Base-by-base conservation (phyloP, 1,140 invertebrate genomes). In the Calliopsis andreniformis region DNA sequence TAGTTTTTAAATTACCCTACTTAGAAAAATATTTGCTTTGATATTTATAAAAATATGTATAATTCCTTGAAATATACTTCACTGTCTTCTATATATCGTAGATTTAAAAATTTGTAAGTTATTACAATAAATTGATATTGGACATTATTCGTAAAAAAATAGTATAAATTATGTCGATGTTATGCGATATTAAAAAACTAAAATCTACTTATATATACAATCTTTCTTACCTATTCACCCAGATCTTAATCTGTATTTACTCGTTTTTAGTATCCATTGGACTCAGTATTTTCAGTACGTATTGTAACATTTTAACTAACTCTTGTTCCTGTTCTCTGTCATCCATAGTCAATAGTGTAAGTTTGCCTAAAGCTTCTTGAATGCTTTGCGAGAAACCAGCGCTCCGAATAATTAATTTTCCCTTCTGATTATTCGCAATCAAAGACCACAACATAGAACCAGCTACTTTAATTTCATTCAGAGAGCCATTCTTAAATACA, bases 391-490 rank as follows among this genome's bases (percentile, higher is more conserved):
- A 68, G 78, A 92, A 89, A 7, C 91, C 90, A 23, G 87, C 82
- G 45, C 78, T 88, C 6, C 90, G 85, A 8, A 82, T 81, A 8
- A 89, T 89, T 30, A 91, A 76, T 73, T 92, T 92, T 55, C 85
- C 91, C 63, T 92, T 92, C 35, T 92, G 91, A 78, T 91, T 91
- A 47, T 92, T 92, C 23, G 82, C 83, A 8, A 91, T 73, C 20
- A 92, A 49, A 0, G 91, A 87, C 90, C 90, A 91, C 1, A 92
- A 45, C 59, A 87, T 88, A 1, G 87, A 87, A 5, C 87, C 87
- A 0, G 78, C 89, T 30, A 90, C 71, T 53, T 79, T 87, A 10
- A 91, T 89, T 56, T 92, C 91, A 2, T 58, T 77, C 0, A 85
- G 12, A 0, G 84, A 84, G 30, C 87, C 88, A 61, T 77, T 86